Percentiles rank a stretch among this genome's conserved stretches.
Evolutionary conservation across 2,113 vertebrate species (phyloP).

Genomic region (Megalops atlanticus): DNA sequence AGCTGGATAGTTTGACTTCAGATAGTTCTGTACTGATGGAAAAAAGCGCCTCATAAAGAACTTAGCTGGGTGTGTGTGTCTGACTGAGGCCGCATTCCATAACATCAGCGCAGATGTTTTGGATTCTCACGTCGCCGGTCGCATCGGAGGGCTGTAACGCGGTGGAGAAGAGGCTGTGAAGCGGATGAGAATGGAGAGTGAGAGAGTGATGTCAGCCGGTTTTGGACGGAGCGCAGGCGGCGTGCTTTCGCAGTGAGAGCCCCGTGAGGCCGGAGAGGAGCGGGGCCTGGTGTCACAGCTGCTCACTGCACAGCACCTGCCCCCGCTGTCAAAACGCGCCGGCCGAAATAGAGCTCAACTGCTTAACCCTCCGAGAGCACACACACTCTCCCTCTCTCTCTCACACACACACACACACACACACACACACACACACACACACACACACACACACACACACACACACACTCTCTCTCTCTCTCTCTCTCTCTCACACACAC

Average conservation of each 20-base stretch:
- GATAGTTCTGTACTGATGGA: no score
- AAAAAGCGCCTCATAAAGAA: no score
- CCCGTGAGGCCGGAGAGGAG: background rate
- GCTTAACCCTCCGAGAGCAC: conserved; percentile 28
- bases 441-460: background rate
- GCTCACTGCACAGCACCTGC: conserved; percentile 58
- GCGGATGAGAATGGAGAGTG: background rate
- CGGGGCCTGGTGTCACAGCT: conserved; percentile 31
- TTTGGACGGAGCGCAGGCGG: background rate
- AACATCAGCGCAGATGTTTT: background rate
- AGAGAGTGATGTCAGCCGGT: background rate
- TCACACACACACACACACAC: conserved; percentile 18
- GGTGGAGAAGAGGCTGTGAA: no score
- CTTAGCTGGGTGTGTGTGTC: background rate
- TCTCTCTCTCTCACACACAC: no score
- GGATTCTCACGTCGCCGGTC: background rate
- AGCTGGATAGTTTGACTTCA: no score
- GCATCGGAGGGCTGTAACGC: background rate
- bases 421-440: background rate
- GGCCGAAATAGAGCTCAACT: conserved; percentile 52
- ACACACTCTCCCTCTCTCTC: background rate
- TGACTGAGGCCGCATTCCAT: background rate
- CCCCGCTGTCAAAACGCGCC: conserved; percentile 48
- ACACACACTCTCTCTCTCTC: background rate
- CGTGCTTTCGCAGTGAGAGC: no score